Evolutionary conservation across 2,797 vertebrate species (phyloP).

Genomic region (Hafferia zeledoni): DNA sequence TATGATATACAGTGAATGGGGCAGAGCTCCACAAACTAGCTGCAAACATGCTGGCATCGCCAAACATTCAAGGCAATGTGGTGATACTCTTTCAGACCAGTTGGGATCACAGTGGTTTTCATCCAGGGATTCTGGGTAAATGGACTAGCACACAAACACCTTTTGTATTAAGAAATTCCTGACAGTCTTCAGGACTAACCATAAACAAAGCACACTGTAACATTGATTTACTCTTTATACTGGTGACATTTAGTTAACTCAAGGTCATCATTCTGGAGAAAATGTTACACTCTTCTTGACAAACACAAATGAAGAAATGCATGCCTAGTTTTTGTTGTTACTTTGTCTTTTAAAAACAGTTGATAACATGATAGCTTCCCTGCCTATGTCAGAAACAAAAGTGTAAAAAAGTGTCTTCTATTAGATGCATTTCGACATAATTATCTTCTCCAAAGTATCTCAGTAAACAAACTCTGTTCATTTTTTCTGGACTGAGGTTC

Average conservation of each 20-base stretch:
- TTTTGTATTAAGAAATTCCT: slow-evolving; percentile 19
- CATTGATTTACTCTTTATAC: slow-evolving; percentile 42
- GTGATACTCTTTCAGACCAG: background rate
- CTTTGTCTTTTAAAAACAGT: slow-evolving; percentile 23
- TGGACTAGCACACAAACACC: background rate
- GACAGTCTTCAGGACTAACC: background rate
- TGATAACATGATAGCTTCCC: background rate
- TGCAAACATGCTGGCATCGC: background rate
- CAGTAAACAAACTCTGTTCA: background rate
- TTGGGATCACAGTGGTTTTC: background rate
- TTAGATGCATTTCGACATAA: background rate
- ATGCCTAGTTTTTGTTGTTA: slow-evolving; percentile 3
- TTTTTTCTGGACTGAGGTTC: background rate
- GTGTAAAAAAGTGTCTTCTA: background rate
- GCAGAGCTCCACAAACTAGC: background rate
- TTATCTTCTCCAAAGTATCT: background rate
- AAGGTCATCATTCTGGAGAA: slow-evolving; percentile 41
- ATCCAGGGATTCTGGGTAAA: background rate
- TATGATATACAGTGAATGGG: rapidly evolving
- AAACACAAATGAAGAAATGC: slow-evolving; percentile 33
- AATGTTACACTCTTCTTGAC: background rate
- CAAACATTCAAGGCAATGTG: background rate
- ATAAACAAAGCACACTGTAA: slow-evolving; percentile 36
- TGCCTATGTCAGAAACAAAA: background rate
- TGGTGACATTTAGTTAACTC: slow-evolving; percentile 14